Evolutionary conservation across 2,797 vertebrate genomes (phyloP), one percentile per base, ranked within the genome.

Genomic region (Protosalanx chinensis): DNA sequence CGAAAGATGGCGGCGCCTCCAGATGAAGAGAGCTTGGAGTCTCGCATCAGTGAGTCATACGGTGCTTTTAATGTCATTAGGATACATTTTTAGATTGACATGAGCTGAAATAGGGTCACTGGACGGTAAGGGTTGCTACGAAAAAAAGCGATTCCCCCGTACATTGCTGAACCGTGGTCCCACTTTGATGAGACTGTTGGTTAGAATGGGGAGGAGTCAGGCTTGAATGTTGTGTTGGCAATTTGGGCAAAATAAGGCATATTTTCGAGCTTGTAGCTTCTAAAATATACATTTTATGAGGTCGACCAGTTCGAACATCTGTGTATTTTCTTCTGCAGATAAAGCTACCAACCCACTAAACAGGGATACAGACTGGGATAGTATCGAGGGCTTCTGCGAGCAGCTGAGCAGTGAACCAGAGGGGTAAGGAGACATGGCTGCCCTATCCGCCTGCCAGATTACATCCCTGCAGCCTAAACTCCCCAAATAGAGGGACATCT

Each of bases 301-400:
- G 49, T 59, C 32, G 53, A 64, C n/a, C 32, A 71, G 37, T 37
- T 37, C 35, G 35, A 37, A 37, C 8, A 46, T 27, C 23, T 46
- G 41, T 46, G 41, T 12, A 46, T 46, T 12, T 2, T 3, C 13
- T 51, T 75, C 18, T 1, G 0, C 87, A 99, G 97, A 99, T 81
- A 95, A 92, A 85, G 96, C 96, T 15, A 99, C 97, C 41, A 98
- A 96, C 77, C 97, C 97, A 57, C 83, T 96, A 75, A 99, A 98
- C 86, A 96, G 94, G 82, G 96, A 96, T 35, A 86, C 93, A 30
- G 93, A 98, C 85, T 98, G 96, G 96, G 93, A 95, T 56, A 92
- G 87, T 64, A 95, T 99, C 85, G 91, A 94, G 59, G 90, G 89
- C 0, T 98, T 99, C 85, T 99, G 95, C 70, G 95, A 98, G 72